Conservation (phyloP, 1,140 invertebrate genomes). For the Hestina assimilis region DNA sequence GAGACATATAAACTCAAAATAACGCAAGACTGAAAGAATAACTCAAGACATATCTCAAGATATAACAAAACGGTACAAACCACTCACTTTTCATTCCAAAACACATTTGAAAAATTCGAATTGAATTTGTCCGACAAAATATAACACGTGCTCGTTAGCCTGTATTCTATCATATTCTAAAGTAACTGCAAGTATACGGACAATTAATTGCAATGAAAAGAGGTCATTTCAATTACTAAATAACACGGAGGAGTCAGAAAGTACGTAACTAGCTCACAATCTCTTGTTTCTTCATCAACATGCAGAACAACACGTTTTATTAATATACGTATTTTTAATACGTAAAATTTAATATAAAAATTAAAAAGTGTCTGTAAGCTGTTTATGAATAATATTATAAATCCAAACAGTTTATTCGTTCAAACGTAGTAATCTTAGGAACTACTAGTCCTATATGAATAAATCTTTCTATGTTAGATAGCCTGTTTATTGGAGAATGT, state of each 20-base stretch:
- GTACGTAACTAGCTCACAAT: conserved; percentile 22
- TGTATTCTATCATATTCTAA: conserved; percentile 9
- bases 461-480: too few relatives aligned
- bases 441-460: too few relatives aligned
- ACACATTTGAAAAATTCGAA: neutral
- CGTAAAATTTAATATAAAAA: neutral
- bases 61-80: conserved; percentile 9
- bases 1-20: conserved; percentile 16
- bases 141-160: conserved; percentile 21
- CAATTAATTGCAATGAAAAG: conserved; percentile 26
- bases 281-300: conserved; percentile 13
- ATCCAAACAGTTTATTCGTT: too few relatives aligned
- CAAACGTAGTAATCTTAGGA: too few relatives aligned
- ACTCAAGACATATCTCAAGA: conserved; percentile 26
- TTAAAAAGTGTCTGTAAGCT: too few relatives aligned
- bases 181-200: conserved; percentile 12
- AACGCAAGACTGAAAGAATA: conserved; percentile 15
- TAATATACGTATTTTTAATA: neutral
- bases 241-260: conserved; percentile 19
- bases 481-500: too few relatives aligned
- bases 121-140: neutral
- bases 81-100: conserved; percentile 7
- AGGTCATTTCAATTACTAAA: conserved; percentile 27
- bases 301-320: conserved; percentile 31
- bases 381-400: too few relatives aligned